Conservation (phyloP, 1,140 invertebrate species). For the Aphelenchoides avenae region DNA sequence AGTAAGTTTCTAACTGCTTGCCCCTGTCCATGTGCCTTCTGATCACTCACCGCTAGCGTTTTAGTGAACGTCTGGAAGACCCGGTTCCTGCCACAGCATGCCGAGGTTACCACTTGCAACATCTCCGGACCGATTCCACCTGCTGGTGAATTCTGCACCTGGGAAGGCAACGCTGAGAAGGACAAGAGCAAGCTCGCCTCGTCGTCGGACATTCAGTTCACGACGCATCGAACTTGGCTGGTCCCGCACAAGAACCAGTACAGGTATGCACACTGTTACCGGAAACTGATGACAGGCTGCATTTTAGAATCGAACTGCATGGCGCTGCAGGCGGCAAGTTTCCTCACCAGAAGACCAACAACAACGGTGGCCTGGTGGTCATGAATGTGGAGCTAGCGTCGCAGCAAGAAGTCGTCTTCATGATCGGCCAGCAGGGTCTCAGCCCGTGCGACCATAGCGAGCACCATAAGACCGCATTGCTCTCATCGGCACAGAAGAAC, state of each 20-base stretch:
- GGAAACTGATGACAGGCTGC: not conserved
- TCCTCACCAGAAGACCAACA: not conserved
- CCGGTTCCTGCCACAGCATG: conserved; percentile 7
- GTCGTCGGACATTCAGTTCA: too few species aligned
- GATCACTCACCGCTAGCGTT: not conserved
- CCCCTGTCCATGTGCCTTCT: not conserved
- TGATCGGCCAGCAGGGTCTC: conserved; percentile 24
- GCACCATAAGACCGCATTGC: not conserved
- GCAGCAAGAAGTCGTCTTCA: conserved; percentile 27
- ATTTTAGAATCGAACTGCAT: conserved; percentile 30
- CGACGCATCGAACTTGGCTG: too few species aligned
- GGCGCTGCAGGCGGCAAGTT: conserved; percentile 36
- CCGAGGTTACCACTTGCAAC: conserved; percentile 4
- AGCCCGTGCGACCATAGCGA: conserved; percentile 23
- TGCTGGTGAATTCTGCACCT: too few species aligned
- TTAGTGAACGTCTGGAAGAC: conserved; percentile 12
- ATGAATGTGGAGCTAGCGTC: conserved; percentile 24
- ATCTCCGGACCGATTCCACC: too few species aligned
- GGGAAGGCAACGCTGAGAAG: too few species aligned
- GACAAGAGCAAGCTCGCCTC: too few species aligned
- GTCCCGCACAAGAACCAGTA: conserved; percentile 22
- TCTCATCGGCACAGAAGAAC: conserved; percentile 3
- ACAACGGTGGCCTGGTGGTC: conserved; percentile 24
- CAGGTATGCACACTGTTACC: too few species aligned
- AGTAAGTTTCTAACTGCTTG: conserved; percentile 13